Evolutionary conservation across 2,113 vertebrate species (phyloP), one percentile per base, ranked within the genome.

Genomic region (Eulemur macaco): DNA sequence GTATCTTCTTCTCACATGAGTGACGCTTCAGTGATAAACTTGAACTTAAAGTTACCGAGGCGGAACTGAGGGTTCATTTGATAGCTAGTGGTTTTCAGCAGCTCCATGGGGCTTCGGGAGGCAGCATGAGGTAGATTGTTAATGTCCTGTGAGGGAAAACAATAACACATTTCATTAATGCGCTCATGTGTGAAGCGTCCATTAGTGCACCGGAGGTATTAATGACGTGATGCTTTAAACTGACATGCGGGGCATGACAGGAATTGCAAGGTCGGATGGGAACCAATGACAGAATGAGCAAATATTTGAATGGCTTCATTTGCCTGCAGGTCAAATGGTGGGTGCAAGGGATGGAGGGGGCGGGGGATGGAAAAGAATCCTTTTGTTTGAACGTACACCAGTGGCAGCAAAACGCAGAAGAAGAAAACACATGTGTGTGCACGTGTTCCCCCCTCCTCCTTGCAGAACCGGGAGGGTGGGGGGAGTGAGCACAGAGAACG

Each of bases 101-200:
- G 98, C 98, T 98, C 98, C 90, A 95, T 86, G 87, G 98, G 98
- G 98, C 98, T 98, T 97, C 96, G 50, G 97, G 96, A 96, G 98
- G 37, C 98, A 98, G 98, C 95, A 0, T 98, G 98, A 98, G 98
- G 1, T 96, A 98, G 98, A 98, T 98, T 99, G 98, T 98, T 99
- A 98, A 99, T 99, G 98, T 99, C 98, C 98, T 98, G 98, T 98
- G 98, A 99, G 98, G 98, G 96, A 98, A 99, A 99, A 99, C 98
- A 99, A 98, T 99, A 99, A 99, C 98, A 98, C 98, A 99, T 99
- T 99, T 99, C 99, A 99, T 99, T 98, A 99, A 99, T 98, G 98
- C 98, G 4, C 97, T 98, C 98, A 98, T 98, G 98, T 98, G 98
- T 99, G 99, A 99, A 99, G 98, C 98, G 98, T 99, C 98, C 98